Conservation (phyloP, 2,797 vertebrate species). For the Microchirus variegatus region DNA sequence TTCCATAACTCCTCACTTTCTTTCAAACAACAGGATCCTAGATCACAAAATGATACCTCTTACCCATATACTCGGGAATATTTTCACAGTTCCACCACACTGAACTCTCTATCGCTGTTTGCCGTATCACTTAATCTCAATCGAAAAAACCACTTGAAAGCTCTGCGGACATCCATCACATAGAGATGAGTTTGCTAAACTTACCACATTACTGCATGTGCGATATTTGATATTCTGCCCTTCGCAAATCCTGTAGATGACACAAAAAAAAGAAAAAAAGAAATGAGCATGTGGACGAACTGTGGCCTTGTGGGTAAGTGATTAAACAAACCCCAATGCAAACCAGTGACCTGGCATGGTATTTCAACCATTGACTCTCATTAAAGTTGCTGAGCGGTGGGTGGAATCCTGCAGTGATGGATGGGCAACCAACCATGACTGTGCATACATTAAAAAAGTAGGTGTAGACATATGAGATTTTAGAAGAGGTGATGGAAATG, state of each 20-base stretch:
- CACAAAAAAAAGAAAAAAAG: conserved; percentile 29
- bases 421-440: conserved; percentile 23
- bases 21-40: conserved; percentile 19
- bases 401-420: conserved; percentile 22
- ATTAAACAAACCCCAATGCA: conserved; percentile 60
- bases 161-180: conserved; percentile 35
- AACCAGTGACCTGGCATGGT: conserved; percentile 36
- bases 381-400: conserved; percentile 13
- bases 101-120: conserved; percentile 22
- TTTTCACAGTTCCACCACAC: conserved; percentile 33
- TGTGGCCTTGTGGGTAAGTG: conserved; percentile 31
- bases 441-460: background rate
- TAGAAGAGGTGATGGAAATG: background rate
- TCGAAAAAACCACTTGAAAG: conserved; percentile 45
- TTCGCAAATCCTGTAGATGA: conserved; percentile 89
- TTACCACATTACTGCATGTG: conserved; percentile 98
- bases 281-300: conserved; percentile 35
- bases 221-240: conserved; percentile 97
- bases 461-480: background rate
- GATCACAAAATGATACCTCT: conserved; percentile 10
- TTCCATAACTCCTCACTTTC: conserved; percentile 18
- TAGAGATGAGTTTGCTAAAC: conserved; percentile 67
- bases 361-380: conserved; percentile 24
- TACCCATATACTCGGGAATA: conserved; percentile 16
- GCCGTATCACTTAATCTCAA: conserved; percentile 19